Evolutionary conservation across 2,888 invertebrate species (phyloP).

Genomic region (Lydus trimaculatus): DNA sequence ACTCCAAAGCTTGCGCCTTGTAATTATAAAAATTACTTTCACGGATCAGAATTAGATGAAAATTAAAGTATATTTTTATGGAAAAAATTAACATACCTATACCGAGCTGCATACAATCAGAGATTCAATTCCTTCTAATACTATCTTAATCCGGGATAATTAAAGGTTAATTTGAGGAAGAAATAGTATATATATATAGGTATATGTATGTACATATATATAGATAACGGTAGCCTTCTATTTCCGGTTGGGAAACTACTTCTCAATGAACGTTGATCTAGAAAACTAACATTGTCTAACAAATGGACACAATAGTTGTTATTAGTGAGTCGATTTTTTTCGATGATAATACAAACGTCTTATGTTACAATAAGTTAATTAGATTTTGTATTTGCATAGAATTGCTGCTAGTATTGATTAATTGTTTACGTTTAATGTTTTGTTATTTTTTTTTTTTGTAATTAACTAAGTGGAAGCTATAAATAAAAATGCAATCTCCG

Average conservation of each 20-base stretch:
- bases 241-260: neutral
- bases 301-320: neutral
- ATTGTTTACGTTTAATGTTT: slow-evolving; percentile 43
- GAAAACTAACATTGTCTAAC: neutral
- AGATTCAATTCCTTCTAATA: neutral
- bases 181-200: neutral
- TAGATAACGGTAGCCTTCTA: neutral
- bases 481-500: slow-evolving; percentile 41
- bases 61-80: neutral
- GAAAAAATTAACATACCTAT: neutral
- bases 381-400: slow-evolving; percentile 39
- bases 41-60: slow-evolving; percentile 1
- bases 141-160: neutral
- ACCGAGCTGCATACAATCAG: neutral
- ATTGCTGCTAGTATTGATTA: slow-evolving; percentile 38
- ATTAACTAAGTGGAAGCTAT: slow-evolving; percentile 44
- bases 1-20: slow-evolving; percentile 21
- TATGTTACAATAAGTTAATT: slow-evolving; percentile 40
- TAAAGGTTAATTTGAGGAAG: neutral
- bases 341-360: slow-evolving; percentile 27
- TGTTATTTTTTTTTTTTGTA: too few species aligned
- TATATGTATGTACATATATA: neutral
- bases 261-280: neutral
- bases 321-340: neutral
- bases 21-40: slow-evolving; percentile 27